Base-by-base conservation (phyloP, 1,140 invertebrate species). In the Zeugodacus cucurbitae region DNA sequence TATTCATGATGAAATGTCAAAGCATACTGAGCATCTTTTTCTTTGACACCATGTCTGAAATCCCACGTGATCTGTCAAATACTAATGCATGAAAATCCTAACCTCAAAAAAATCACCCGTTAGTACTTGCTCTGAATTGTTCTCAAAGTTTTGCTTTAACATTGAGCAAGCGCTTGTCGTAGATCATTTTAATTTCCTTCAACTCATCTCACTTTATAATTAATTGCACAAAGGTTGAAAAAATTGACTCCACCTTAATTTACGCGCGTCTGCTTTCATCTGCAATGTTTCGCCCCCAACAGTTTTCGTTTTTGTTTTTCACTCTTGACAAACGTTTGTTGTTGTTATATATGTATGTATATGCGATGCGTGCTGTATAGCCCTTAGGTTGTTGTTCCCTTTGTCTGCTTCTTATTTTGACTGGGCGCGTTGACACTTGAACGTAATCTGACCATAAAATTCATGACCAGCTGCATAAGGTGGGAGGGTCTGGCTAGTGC, bases 361-460 rank as follows among this genome's bases (percentile, higher is more conserved):
- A 22, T 70, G 29, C 17, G n/a, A 34, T 74, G 37, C 29, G 20
- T 74, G 3, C 22, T 20, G 37, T 82, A 26, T 82, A n/a, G 20
- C 26, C 6, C 7, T 11, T 2, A 26, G 41, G 22, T 20, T 26
- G 41, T 22, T 26, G 74, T 17, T 34, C n/a, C 41, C n/a, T 29
- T 20, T 82, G 74, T 29, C 74, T 82, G 8, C n/a, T 54, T 11
- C 74, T n/a, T 48, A 48, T 54, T 82, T 82, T 44, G 74, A 82
- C 44, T 82, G 37, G 6, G 37, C 26, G 22, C 44, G 74, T 82
- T 82, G 74, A 82, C 74, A 82, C 74, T 82, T 82, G 74, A 26
- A 48, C 37, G 74, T 82, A 82, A 82, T 82, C 74, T 82, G 74
- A 82, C 37, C 74, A 54, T 82, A 82, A 82, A 82, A 82, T 82